Conservation (phyloP, 2,888 invertebrate genomes). For the Ornithoptera priamus region DNA sequence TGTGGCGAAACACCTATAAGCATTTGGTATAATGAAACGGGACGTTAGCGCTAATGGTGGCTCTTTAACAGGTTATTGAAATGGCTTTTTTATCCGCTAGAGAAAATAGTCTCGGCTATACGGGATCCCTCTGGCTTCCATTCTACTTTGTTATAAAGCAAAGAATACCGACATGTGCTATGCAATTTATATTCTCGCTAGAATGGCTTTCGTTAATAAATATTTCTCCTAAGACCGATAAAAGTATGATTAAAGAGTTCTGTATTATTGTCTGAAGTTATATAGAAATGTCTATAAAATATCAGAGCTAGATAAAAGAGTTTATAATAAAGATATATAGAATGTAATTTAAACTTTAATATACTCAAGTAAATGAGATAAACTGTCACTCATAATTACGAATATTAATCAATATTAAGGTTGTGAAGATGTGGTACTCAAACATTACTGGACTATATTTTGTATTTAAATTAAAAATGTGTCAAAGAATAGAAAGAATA, state of each 20-base stretch:
- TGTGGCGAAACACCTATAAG: conserved; percentile 27
- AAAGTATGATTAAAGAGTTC: not conserved
- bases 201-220: not conserved
- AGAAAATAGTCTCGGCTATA: conserved; percentile 26
- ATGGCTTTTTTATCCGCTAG: conserved; percentile 35
- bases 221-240: not conserved
- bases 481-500: no score
- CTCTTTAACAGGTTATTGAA: conserved; percentile 36
- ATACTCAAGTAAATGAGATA: no score
- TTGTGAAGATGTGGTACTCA: no score
- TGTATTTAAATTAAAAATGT: no score
- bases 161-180: not conserved
- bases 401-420: no score
- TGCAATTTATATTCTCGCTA: not conserved
- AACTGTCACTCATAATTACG: no score
- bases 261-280: not conserved
- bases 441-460: no score
- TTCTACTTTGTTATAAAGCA: conserved; percentile 11
- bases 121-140: not conserved
- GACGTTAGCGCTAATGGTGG: conserved; percentile 35
- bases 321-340: no score
- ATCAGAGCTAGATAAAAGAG: not conserved
- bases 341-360: no score
- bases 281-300: not conserved
- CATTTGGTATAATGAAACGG: conserved; percentile 38